Percentiles rank a stretch among this genome's conserved stretches.
Conservation (phyloP, 2,888 invertebrate species). For the Allophyes oxyacanthae region DNA sequence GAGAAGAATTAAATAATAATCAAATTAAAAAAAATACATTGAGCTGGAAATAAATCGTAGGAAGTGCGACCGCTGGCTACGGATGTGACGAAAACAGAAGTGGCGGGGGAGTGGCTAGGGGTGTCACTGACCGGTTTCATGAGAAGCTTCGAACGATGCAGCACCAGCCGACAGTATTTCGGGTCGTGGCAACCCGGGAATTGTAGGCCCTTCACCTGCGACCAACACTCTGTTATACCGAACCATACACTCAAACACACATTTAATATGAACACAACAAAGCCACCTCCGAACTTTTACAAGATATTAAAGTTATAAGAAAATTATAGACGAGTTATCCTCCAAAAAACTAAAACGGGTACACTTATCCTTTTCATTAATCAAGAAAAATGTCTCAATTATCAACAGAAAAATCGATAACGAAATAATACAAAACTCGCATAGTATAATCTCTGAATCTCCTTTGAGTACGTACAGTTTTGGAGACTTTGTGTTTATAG, state of each 20-base stretch:
- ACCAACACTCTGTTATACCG: conserved; percentile 82
- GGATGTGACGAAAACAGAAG: conserved; percentile 63
- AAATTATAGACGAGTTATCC: too few relatives aligned
- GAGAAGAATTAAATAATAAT: conserved; percentile 61
- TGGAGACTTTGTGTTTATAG: conserved; percentile 30
- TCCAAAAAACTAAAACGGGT: too few relatives aligned
- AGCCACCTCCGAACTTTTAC: conserved; percentile 5
- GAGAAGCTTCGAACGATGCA: conserved; percentile 98
- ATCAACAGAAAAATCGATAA: too few relatives aligned
- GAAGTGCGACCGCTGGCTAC: conserved; percentile 67
- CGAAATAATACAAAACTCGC: conserved; percentile 6
- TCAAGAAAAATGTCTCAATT: too few relatives aligned
- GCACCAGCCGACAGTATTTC: conserved; percentile 98
- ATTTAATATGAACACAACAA: conserved; percentile 41
- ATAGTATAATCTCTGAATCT: conserved; percentile 29
- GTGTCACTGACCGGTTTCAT: conserved; percentile 97
- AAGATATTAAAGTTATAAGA: background rate
- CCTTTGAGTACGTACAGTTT: conserved; percentile 34
- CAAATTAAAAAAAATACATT: conserved; percentile 62
- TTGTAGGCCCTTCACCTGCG: conserved; percentile 98
- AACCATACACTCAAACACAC: conserved; percentile 65
- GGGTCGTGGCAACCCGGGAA: conserved; percentile 98
- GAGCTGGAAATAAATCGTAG: conserved; percentile 66
- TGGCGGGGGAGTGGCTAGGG: conserved; percentile 61
- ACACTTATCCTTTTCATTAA: too few relatives aligned